Evolutionary conservation across 2,113 vertebrate species (phyloP), one percentile per base, ranked within the genome.

Genomic region (Grammomys surdaster): DNA sequence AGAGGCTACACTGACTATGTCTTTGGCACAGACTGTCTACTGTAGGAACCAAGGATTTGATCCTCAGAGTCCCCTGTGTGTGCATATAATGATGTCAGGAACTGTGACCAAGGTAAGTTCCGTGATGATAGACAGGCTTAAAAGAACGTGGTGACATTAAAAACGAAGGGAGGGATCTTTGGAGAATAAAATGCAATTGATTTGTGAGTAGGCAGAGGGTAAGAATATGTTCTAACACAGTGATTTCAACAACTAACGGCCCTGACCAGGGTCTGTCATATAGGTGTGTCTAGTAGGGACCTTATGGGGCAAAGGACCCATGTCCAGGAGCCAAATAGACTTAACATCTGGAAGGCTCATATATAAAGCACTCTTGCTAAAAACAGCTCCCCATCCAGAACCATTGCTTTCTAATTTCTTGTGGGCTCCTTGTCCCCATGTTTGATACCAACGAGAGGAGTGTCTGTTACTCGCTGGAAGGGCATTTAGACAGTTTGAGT

Each of bases 41-140:
- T 99, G 99, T 98, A 98, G 97, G 78, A 98, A 98, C 85, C 97
- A 99, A 22, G 98, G 92, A 24, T 99, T 98, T 13, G 99, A 99
- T 94, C 99, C 99, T 4, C 99, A 99, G 98, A 99, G 99, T 94
- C 99, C 99, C 0, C 99, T 99, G 6, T 99, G 99, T 78, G 99
- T 99, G 46, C 99, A 99, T 96, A 97, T 99, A 92, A 99, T 99
- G 97, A 97, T 99, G 8, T 99, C 98, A 2, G 99, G 99, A 40
- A 98, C 98, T 2, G 97, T 99, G 17, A 87, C 98, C 6, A 98
- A 99, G 99, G 99, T 99, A 97, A 97, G 86, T 26, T 69, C 22
- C 4, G 3, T 0, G 4, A 75, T 36, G 82, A 63, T 36, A 36
- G 7, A 58, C 3, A 60, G 67, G 13, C 80, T 60, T 43, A 48